Base-by-base conservation (phyloP, 2,113 vertebrate species). In the Okapia johnstoni region DNA sequence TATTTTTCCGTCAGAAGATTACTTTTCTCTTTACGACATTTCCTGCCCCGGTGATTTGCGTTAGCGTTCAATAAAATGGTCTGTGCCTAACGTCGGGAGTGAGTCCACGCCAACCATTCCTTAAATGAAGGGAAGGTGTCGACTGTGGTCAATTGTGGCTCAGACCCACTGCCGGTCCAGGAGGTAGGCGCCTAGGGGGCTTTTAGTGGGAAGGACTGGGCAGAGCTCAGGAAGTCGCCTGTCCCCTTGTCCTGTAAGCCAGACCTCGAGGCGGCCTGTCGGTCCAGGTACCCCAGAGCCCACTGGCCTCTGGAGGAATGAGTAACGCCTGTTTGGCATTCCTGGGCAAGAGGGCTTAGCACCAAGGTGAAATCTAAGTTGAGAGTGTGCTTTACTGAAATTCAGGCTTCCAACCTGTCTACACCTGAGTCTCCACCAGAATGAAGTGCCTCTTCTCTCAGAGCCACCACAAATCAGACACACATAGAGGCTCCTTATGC, bases 1-100 rank as follows among this genome's bases (percentile, higher is more conserved):
- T 98, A 98, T 98, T 98, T 98, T 98, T 98, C 98, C 98, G 97
- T 98, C 95, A 98, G 97, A 98, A 98, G 97, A 97, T 98, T 98
- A 98, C 97, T 98, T 98, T 98, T 97, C 96, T 98, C 94, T 97
- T 98, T 98, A 97, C 97, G 97, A 98, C 97, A 98, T 98, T 98
- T 97, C 98, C 97, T 98, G 97, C 97, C 93, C 58, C 46, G 85
- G 95, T 96, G 97, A 98, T 98, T 92, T 90, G 97, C 60, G 21
- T 96, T 97, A 98, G 81, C 33, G 2, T 96, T 98, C 97, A 97
- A 97, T 96, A 98, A 98, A 98, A 97, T 16, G 85, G 88, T 97
- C 97, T 95, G 95, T 98, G 95, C 96, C 90, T 81, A n/a, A 70
- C 46, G 90, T 36, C 14, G 48, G 30, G 92, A 66, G 90, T 83